Evolutionary conservation across 2,888 invertebrate genomes (phyloP), one percentile per base, ranked within the genome.

Genomic region (Phasia obesa): DNA sequence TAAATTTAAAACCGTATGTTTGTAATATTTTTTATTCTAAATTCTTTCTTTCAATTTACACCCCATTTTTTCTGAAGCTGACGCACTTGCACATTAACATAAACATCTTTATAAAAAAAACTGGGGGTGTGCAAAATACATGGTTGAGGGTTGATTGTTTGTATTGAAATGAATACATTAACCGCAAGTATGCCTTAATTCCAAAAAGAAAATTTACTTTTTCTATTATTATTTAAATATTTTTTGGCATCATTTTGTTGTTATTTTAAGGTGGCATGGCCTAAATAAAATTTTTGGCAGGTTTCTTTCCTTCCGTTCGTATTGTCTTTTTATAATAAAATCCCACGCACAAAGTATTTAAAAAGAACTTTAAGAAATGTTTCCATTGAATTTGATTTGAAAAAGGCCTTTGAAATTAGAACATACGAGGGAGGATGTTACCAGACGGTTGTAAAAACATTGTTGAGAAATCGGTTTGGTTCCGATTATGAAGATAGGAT

Each of bases 181-280:
- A 74, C 53, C 62, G 57, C 64, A 74, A 74, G 25, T 57, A 73
- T 44, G 59, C 27, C 69, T 73, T 73, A 35, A 73, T 73, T 65
- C 19, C 17, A 31, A 35, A 27, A 70, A 44, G 65, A 35, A 21
- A 53, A 53, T 64, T n/a, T 23, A 27, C 7, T 25, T 77, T 31
- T 27, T 47, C 57, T 19, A 1, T n/a, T 13, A 17, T 31, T 15
- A 31, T 31, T 21, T 0, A 25, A 49, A 65, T 35, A n/a, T 15
- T 47, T 47, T 5, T 55, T 23, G 51, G 6, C 49, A 5, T 9
- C 19, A 57, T 59, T 38, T 27, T 47, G 15, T 42, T 23, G 23
- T 44, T 62, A 13, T 27, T 27, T 23, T 21, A 23, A 7, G 13
- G 5, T 19, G 5, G 47, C 5, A 27, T 27, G 27, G 44, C 27